Percentiles rank a stretch among this genome's conserved stretches.
Evolutionary conservation across 2,797 vertebrate genomes (phyloP).

Genomic region (Poecilia velifera): DNA sequence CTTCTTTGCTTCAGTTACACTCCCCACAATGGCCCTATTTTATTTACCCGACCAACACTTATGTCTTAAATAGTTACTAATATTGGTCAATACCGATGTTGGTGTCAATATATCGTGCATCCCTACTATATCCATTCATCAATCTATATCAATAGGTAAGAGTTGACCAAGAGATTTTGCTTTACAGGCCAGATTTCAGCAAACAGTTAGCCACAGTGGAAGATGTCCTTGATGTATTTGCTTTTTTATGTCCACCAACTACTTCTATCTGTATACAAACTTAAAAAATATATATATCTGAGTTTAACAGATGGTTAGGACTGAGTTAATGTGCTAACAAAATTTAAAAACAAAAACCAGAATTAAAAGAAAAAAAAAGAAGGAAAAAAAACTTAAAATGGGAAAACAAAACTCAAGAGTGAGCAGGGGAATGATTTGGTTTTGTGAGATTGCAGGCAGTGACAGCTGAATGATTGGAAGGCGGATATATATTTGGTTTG

Average conservation of each 20-base stretch:
- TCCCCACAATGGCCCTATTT: too few species aligned
- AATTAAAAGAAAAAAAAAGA: slow-evolving; percentile 38
- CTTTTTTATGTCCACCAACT: slow-evolving; percentile 36
- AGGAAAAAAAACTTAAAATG: slow-evolving; percentile 55
- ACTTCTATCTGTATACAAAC: slow-evolving; percentile 31
- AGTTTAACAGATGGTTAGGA: slow-evolving; percentile 37
- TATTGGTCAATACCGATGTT: too few species aligned
- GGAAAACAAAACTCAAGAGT: slow-evolving; percentile 54
- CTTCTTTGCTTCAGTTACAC: too few species aligned
- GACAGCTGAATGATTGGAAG: slow-evolving; percentile 75
- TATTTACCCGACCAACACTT: too few species aligned
- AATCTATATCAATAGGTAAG: neutral
- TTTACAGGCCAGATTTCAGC: neutral
- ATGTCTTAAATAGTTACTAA: too few species aligned
- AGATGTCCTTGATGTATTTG: slow-evolving; percentile 56
- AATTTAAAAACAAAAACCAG: slow-evolving; percentile 36
- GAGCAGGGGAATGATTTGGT: slow-evolving; percentile 67
- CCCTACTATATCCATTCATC: neutral
- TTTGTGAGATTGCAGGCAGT: slow-evolving; percentile 78
- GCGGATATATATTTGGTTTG: slow-evolving; percentile 67
- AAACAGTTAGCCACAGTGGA: slow-evolving; percentile 37
- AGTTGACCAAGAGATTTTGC: neutral
- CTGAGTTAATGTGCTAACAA: slow-evolving; percentile 54
- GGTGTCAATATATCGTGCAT: too few species aligned
- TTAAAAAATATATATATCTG: slow-evolving; percentile 18